Base-by-base conservation (phyloP, 2,797 vertebrate genomes). In the Bradypodion pumilum region DNA sequence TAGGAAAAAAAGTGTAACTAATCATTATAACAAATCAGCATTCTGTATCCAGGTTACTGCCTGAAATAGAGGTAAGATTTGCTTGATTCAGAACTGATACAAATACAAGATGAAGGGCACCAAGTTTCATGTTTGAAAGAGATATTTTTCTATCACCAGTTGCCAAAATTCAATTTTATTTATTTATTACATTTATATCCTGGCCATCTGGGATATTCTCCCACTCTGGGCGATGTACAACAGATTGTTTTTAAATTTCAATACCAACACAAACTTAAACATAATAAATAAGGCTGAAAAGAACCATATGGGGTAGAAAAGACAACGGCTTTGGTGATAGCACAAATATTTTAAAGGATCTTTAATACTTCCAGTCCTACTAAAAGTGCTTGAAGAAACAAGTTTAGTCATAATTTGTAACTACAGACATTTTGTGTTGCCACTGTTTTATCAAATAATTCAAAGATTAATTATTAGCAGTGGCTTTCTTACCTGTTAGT, bases 401-500 rank as follows among this genome's bases (percentile, higher is more conserved):
- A 65, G 42, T 74, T 63, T 66, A 78, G 40, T 6, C n/a, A 66
- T 21, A 78, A 40, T 46, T 46, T 68, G 3, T 7, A 42, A 60
- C 9, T 66, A 52, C 23, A 65, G 9, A 7, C 29, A 56, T 46
- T 70, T 46, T 37, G 25, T 15, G 62, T 32, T n/a, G 9, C 56
- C 46, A 46, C 42, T 68, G 7, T 44, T 15, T 15, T 37, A 60
- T 37, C 37, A 62, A 27, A 29, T 21, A 21, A 35, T 9, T 10
- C 7, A 56, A 74, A 49, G 21, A 42, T 32, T 7, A 35, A 35
- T 49, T 35, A 66, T n/a, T 37, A 76, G 56, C n/a, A 46, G 60
- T 81, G 66, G 1, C 3, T 82, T 91, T 95, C 97, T 97, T 92
- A 99, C 98, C 98, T 99, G 90, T 93, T 94, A 89, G 95, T 95